Conservation (phyloP, 2,113 vertebrate genomes). For the Vanacampus margaritifer region DNA sequence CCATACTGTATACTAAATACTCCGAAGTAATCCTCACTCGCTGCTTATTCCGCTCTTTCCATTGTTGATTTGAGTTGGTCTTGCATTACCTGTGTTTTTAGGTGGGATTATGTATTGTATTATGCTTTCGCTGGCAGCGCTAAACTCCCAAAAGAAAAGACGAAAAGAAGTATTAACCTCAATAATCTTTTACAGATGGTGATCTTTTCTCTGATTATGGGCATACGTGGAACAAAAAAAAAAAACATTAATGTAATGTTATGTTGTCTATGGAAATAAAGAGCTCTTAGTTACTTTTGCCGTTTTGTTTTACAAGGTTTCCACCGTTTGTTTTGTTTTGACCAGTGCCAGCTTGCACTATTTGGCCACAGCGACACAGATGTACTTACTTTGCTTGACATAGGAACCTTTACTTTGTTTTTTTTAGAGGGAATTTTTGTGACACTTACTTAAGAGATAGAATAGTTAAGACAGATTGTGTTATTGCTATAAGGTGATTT, state of each 20-base stretch:
- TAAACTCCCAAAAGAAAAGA: conserved; percentile 28
- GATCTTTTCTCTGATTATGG: conserved; percentile 30
- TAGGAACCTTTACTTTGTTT: neutral
- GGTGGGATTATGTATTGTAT: conserved; percentile 36
- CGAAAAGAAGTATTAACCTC: conserved; percentile 26
- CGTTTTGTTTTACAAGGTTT: conserved; percentile 11
- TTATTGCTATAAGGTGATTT: neutral
- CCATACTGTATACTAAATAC: neutral
- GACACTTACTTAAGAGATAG: neutral
- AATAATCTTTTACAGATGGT: conserved; percentile 15
- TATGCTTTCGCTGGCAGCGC: conserved; percentile 32
- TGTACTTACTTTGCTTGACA: neutral
- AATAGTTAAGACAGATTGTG: neutral
- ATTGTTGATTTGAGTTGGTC: conserved; percentile 35
- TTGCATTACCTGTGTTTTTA: conserved; percentile 25
- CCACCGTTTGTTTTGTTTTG: conserved; percentile 9
- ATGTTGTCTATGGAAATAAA: conserved; percentile 26
- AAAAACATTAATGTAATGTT: conserved; percentile 17
- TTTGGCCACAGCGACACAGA: neutral
- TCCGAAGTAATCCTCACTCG: conserved; percentile 3
- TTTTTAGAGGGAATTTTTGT: too few species aligned
- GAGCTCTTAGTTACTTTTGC: conserved; percentile 9
- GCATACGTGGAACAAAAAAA: conserved; percentile 19
- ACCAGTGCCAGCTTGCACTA: neutral
- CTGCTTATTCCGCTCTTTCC: conserved; percentile 37